These are phyloP conservation scores for Fistularia tabacaria DNA, from an alignment of 2,797 vertebrate species.

Conservation along the genomic window DNA sequence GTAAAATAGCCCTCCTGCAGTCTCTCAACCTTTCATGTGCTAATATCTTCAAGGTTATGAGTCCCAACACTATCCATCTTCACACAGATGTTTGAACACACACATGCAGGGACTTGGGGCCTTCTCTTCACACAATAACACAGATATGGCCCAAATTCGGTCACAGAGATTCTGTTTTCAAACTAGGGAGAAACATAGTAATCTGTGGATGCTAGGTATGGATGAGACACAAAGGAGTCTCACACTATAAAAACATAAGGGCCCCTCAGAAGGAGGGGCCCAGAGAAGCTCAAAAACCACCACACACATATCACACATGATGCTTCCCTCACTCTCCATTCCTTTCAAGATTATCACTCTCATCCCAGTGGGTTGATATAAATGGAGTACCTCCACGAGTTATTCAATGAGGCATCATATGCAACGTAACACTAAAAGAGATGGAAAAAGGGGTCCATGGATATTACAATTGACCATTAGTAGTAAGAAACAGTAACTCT, in stretches of 20 bases:
- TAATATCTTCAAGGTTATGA: conserved; percentile 71
- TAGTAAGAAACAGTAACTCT: conserved; percentile 38
- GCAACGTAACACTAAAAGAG: conserved; percentile 33
- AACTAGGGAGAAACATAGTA: conserved; percentile 32
- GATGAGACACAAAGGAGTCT: conserved; percentile 58
- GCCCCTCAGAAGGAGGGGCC: conserved; percentile 50
- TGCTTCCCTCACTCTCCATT: conserved; percentile 46
- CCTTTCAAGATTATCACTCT: conserved; percentile 57
- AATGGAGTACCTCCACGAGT: conserved; percentile 26
- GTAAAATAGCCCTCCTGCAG: conserved; percentile 68
- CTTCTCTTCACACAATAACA: conserved; percentile 45
- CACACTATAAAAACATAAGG: conserved; percentile 37
- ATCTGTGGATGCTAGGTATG: conserved; percentile 44
- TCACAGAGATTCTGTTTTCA: conserved; percentile 53
- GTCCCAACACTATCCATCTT: conserved; percentile 60
- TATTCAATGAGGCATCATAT: conserved; percentile 24
- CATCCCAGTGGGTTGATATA: conserved; percentile 41
- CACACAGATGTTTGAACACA: conserved; percentile 42
- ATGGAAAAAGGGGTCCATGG: conserved; percentile 18
- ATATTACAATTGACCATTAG: conserved; percentile 33
- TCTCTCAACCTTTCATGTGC: conserved; percentile 70
- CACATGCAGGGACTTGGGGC: conserved; percentile 27
- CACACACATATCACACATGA: conserved; percentile 39
- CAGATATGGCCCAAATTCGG: conserved; percentile 42
- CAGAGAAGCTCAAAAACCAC: conserved; percentile 32